Percentiles rank a stretch among this genome's conserved stretches.
phyloP scores from a whole-genome alignment of 2,888 invertebrate species.

The Tuta absoluta region DNA sequence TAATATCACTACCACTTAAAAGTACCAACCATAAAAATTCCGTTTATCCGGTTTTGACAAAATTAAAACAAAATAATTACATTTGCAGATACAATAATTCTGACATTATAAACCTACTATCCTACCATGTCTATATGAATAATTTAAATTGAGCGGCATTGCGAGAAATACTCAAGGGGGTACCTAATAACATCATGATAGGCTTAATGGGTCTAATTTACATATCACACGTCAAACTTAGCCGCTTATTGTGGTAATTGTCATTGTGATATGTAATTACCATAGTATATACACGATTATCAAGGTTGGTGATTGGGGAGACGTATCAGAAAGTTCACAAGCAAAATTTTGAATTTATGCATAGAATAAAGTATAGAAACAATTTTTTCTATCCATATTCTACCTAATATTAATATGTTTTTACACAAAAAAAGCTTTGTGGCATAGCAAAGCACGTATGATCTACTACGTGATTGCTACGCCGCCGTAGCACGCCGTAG shows the following conservation, averaged over 20 bases:
- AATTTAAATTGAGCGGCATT: background rate
- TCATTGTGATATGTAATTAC: background rate
- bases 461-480: no score
- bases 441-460: no score
- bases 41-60: no score
- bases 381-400: no score
- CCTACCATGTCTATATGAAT: background rate
- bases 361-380: no score
- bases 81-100: background rate
- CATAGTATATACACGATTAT: background rate
- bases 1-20: no score
- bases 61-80: no score
- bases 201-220: constrained; percentile 1
- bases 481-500: no score
- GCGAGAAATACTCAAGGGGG: background rate
- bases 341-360: no score
- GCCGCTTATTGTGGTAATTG: background rate
- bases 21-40: no score
- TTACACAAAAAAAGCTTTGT: no score
- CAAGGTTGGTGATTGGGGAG: background rate
- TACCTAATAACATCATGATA: background rate
- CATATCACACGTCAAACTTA: background rate
- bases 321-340: background rate
- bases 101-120: background rate
- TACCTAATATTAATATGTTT: no score